Base-by-base conservation (phyloP, 2,888 invertebrate genomes). In the Xestia ashworthii region DNA sequence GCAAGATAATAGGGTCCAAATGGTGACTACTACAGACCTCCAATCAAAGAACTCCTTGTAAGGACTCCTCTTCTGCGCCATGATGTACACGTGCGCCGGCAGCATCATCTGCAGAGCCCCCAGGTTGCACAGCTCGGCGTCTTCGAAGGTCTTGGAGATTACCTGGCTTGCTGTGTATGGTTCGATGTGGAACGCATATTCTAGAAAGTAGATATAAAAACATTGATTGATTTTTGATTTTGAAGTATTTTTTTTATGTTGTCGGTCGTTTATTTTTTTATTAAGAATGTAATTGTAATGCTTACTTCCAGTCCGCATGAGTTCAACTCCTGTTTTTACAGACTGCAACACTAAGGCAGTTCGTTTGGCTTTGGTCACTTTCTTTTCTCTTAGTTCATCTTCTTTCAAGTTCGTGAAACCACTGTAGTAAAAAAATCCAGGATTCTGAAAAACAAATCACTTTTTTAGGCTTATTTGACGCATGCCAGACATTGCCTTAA, bases 111-210 rank as follows among this genome's bases (percentile, higher is more conserved):
- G 94, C 85, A 96, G 86, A 0, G 93, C 89, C n/a, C 95, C 95
- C 50, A 97, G 91, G 76, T 95, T 95, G 76, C 97, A 97, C 64
- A 97, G 91, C 71, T 96, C 95, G 4, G 93, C 91, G 32, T 97
- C 96, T 1, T 93, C 92, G 80, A 96, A 97, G 0, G 92, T 95
- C 71, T 92, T 94, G 0, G 94, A 92, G 74, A 96, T 94, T 44
- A 90, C 92, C 78, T 96, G 95, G 78, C 96, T 97, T 0, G 96
- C 97, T 0, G 95, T 94, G 81, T 96, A 95, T 0, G 96, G 94
- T 84, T 97, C 97, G 1, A 96, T 95, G 88, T 97, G 97, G 88
- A 96, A 97, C 0, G 97, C 97, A 80, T 95, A 97, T 25, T 92
- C 65, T 65, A 25, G 64, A 77, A 64, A 16, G 50, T 32, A 22